Percentiles rank a stretch among this genome's conserved stretches.
These are phyloP conservation scores for Pterostichus niger DNA, from an alignment of 2,888 invertebrate species.

Conservation along the genomic window DNA sequence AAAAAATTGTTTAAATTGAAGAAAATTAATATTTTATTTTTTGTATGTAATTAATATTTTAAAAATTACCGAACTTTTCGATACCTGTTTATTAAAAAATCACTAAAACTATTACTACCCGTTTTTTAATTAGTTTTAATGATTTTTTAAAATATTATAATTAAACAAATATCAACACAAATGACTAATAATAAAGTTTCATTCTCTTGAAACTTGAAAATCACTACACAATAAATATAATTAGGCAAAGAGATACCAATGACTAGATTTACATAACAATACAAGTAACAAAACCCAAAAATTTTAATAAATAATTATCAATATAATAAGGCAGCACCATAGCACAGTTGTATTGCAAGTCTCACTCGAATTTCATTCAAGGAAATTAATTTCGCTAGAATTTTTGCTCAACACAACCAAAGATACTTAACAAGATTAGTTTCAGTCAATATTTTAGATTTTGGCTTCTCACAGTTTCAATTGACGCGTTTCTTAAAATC, in stretches of 20 bases:
- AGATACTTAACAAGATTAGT: conserved; percentile 4
- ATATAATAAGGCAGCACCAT: conserved; percentile 63
- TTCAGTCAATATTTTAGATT: conserved; percentile 40
- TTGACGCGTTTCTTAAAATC: conserved; percentile 4
- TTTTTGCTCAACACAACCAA: conserved; percentile 2
- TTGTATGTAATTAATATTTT: no score
- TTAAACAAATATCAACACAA: background rate
- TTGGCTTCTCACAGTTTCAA: conserved; percentile 46
- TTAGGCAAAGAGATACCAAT: conserved; percentile 30
- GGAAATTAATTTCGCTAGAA: conserved; percentile 25
- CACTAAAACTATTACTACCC: no score
- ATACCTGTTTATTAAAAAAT: no score
- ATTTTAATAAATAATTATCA: conserved; percentile 25
- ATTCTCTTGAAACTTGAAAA: background rate
- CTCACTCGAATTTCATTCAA: conserved; percentile 41
- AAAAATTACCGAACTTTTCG: no score
- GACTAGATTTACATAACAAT: conserved; percentile 55
- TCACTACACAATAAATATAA: conserved; percentile 30
- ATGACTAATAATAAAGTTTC: background rate
- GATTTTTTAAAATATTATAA: background rate
- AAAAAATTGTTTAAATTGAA: no score
- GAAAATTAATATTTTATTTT: no score
- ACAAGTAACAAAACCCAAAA: conserved; percentile 49
- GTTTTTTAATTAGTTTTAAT: background rate
- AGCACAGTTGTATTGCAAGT: conserved; percentile 49